phyloP scores from a whole-genome alignment of 2,888 invertebrate species.

The Tachina fera region DNA sequence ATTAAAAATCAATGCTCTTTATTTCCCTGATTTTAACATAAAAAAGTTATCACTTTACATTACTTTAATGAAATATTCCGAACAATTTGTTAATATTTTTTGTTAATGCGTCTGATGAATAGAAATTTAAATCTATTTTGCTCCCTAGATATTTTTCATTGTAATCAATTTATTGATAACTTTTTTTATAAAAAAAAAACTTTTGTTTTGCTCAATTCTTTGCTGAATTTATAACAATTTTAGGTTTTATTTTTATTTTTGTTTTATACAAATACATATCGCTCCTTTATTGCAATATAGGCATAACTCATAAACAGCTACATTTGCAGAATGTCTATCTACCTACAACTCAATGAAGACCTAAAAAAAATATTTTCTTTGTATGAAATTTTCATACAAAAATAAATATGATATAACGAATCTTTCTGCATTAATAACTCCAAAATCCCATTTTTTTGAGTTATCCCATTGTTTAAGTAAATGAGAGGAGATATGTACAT shows the following conservation, averaged over 20 bases:
- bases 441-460: too few species aligned
- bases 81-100: slow-evolving; percentile 13
- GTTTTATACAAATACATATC: neutral
- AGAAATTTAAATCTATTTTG: neutral
- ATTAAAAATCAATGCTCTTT: neutral
- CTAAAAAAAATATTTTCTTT: too few species aligned
- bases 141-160: slow-evolving; percentile 4
- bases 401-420: too few species aligned
- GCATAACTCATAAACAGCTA: too few species aligned
- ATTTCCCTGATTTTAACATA: neutral
- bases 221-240: slow-evolving; percentile 34
- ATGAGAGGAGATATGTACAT: too few species aligned
- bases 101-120: neutral
- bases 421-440: too few species aligned
- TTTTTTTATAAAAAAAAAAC: neutral
- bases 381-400: too few species aligned
- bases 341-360: too few species aligned
- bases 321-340: too few species aligned
- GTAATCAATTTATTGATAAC: slow-evolving; percentile 47
- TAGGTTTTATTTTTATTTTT: neutral
- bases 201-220: slow-evolving; percentile 27
- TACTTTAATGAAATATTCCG: slow-evolving; percentile 26
- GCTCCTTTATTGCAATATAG: too few species aligned
- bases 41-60: neutral
- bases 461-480: too few species aligned